Conservation (phyloP, 2,888 invertebrate species). For the Mythimna impura region DNA sequence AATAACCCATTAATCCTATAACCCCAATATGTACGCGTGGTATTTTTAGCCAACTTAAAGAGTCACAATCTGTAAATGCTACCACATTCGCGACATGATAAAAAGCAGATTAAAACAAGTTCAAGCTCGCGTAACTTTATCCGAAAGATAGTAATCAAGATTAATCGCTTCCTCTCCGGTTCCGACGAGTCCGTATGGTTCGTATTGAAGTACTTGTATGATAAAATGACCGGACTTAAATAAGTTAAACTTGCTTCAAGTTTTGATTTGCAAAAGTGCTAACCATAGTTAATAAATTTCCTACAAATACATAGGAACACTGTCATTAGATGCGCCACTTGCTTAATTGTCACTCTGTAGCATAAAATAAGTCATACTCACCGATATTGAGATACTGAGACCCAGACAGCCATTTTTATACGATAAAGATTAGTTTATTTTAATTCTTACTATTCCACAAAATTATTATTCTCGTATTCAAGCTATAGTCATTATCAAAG, state of each 20-base stretch:
- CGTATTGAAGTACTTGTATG: conserved; percentile 20
- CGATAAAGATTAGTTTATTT: background rate
- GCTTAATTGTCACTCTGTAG: background rate
- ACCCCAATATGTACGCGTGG: background rate
- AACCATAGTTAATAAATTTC: background rate
- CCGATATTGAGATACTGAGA: background rate
- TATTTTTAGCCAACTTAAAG: background rate
- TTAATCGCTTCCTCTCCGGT: conserved; percentile 71
- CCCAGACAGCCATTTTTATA: background rate
- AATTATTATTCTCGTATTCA: background rate
- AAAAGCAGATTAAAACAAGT: conserved; percentile 66
- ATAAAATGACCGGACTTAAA: background rate
- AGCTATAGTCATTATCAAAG: background rate
- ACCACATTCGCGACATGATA: background rate
- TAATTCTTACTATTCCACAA: background rate
- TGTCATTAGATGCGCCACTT: background rate
- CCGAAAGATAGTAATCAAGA: conserved; percentile 74
- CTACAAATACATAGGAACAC: background rate
- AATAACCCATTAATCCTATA: background rate
- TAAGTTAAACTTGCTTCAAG: background rate
- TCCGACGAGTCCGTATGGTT: conserved; percentile 30
- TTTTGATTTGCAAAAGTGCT: conserved; percentile 7
- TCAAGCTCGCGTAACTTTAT: conserved; percentile 67
- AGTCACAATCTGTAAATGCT: background rate
- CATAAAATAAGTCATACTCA: background rate